Evolutionary conservation across 2,888 invertebrate species (phyloP), one percentile per base, ranked within the genome.

Genomic region (Sycophila texana): DNA sequence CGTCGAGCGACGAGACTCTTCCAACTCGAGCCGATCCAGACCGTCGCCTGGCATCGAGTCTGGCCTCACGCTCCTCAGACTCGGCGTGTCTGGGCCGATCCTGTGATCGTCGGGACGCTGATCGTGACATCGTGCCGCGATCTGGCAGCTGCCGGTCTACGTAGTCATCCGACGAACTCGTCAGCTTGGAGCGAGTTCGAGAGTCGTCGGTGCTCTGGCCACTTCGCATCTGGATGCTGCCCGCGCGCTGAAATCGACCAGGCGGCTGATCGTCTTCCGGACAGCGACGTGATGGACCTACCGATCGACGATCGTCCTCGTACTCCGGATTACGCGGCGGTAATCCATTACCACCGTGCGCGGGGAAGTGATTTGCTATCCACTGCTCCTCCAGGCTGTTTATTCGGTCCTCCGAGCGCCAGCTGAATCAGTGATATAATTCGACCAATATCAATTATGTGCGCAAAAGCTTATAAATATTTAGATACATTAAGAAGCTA

Each of bases 121-220:
- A 75, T n/a, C 78, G 76, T 14, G 81, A 66, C 13, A 81, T 57
- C 4, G 81, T 61, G 2, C 63, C 65, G 4, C 55, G 66, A 10
- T 74, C 74, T 1, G 57, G 57, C 16, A 47, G 14, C 18, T 77
- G 77, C 14, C 70, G 58, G 0, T 82, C 79, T 1, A 83, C 82
- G 76, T 86, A 86, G 77, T 89, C 89, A 55, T 90, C 89, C 4
- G 89, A 88, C 4, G 89, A 88, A 73, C 89, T 89, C 47, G 87
- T 87, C 16, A 87, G 72, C 74, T 87, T 88, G 3, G 70, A 20
- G 5, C 66, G 22, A 4, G 86, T 83, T 1, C 88, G 86, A 12
- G 79, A 79, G 10, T 88, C 88, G 70, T 89, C 90, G 47, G 87
- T 86, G 77, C 87, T 89, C 53, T 85, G 86, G 71, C 84, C 84